phyloP scores from a whole-genome alignment of 23 tunicate species.

The Botrylloides violaceus region DNA sequence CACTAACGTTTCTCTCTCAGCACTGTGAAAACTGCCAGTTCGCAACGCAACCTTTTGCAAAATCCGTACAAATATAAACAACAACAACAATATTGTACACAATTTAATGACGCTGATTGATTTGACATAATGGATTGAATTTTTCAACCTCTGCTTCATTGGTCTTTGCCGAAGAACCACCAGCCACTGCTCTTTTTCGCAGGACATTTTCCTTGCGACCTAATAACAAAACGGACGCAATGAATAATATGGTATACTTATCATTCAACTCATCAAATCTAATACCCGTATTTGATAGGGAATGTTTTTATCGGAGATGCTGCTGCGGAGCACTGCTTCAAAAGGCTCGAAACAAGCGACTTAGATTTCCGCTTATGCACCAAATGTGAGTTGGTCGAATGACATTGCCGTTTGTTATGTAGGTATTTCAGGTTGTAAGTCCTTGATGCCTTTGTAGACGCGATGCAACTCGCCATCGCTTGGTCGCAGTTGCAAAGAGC shows the following conservation, averaged over 20 bases:
- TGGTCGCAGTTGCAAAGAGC: slow-evolving; percentile 15
- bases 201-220: slow-evolving; percentile 19
- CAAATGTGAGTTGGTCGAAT: not conserved
- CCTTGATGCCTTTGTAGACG: not conserved
- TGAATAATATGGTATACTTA: too few species aligned
- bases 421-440: not conserved
- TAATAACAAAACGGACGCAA: not conserved
- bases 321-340: not conserved
- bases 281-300: not conserved
- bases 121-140: too few species aligned
- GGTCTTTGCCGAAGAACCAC: not conserved
- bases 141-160: not conserved
- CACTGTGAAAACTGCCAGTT: too few species aligned
- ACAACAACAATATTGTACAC: too few species aligned
- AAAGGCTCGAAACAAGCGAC: not conserved
- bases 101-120: too few species aligned
- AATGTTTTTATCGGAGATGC: not conserved
- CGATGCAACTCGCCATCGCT: slow-evolving; percentile 5
- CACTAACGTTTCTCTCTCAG: too few species aligned
- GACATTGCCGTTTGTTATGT: not conserved
- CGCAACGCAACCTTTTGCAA: too few species aligned
- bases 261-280: too few species aligned
- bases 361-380: too few species aligned
- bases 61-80: too few species aligned
- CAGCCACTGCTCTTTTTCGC: not conserved